Conservation (phyloP, 1,140 invertebrate species). For the Rhagoletis pomonella region DNA sequence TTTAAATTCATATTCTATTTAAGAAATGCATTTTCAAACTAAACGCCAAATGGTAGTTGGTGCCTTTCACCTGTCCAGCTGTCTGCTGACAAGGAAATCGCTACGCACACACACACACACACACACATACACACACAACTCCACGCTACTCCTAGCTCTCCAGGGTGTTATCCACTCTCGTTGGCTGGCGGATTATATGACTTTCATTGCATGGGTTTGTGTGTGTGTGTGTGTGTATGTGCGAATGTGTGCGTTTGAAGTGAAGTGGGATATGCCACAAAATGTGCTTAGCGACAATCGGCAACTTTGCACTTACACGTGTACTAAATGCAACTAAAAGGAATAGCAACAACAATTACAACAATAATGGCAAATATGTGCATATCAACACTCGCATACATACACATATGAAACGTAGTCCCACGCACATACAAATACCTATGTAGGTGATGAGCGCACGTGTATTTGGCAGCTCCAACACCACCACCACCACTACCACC, state of each 20-base stretch:
- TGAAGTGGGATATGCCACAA: not conserved
- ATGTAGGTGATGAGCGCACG: no score
- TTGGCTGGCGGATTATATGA: not conserved
- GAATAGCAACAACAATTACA: not conserved
- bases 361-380: not conserved
- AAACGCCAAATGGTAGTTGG: not conserved
- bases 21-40: constrained; percentile 31
- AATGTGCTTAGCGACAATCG: constrained; percentile 43
- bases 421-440: not conserved
- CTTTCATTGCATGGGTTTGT: not conserved
- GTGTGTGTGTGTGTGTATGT: not conserved
- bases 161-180: not conserved
- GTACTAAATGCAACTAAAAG: constrained; percentile 33
- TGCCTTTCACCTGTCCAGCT: constrained; percentile 22
- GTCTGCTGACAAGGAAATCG: not conserved
- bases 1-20: constrained; percentile 38
- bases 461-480: not conserved
- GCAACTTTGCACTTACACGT: constrained; percentile 47
- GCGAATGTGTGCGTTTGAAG: not conserved
- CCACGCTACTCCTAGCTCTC: not conserved
- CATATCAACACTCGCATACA: not conserved
- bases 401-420: not conserved
- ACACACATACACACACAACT: not conserved
- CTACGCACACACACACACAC: not conserved
- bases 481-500: not conserved